Evolutionary conservation across 2,113 vertebrate genomes (phyloP), one percentile per base, ranked within the genome.

Genomic region (Tachycineta bicolor): DNA sequence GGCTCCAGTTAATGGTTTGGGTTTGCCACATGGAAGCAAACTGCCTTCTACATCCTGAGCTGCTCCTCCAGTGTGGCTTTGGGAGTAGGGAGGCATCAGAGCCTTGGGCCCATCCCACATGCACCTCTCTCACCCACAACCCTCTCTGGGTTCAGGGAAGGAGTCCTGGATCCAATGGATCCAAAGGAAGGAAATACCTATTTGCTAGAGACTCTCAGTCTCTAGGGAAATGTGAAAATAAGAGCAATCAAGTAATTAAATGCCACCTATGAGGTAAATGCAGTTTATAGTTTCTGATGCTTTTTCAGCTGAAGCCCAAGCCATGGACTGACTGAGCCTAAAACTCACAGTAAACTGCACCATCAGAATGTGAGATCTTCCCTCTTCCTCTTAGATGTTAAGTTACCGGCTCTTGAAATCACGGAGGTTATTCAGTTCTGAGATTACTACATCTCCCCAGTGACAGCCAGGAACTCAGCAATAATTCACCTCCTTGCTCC

Each of bases 401-500:
- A 93, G 23, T 21, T 62, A 50, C 16, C 0, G 2, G 28, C 69
- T 76, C 41, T n/a, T 53, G 67, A 77, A 92, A 71, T 53, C 83
- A 78, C 73, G 69, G 85, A 87, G 16, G 85, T 92, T 95, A 67
- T 56, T 92, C 56, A n/a, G 23, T 46, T 70, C 56, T 39, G 29
- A 37, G 50, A 68, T 84, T 80, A 80, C 55, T 95, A 85, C 83
- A 69, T 91, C 14, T 95, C 71, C 70, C 82, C 55, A 50, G 25
- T n/a, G 91, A 79, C 70, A 94, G 80, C 28, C 68, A 88, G 71
- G 71, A 94, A 39, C 89, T 85, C 56, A 41, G 33, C 79, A 94
- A 44, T 89, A 94, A 94, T 87, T 94, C 71, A 80, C 53, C 65
- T 53, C 55, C 70, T 81, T 96, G 73, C 78, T 95, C 73, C 81